Base-by-base conservation (phyloP, 2,113 vertebrate species). In the Chauna torquata region DNA sequence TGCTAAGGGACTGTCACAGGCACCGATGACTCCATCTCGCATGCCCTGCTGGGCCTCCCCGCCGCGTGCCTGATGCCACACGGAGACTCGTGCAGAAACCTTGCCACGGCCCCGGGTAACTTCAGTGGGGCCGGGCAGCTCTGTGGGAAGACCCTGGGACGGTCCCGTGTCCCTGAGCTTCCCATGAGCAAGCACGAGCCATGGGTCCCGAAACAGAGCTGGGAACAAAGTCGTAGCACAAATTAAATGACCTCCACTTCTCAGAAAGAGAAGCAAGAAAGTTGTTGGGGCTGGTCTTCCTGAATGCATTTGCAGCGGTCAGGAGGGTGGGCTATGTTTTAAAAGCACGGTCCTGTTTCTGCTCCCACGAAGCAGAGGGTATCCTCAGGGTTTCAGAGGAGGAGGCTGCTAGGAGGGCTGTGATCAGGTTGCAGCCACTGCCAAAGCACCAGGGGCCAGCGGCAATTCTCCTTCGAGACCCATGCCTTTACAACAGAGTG, bases 231-330 rank as follows among this genome's bases (percentile, higher is more conserved):
- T 14, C 64, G 13, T 12, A 69, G 69, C 47, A 84, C 71, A 64
- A 78, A 72, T 50, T 76, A 93, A 88, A 76, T 34, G 27, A 82
- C 34, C 49, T 91, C 77, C 8, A 5, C 40, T 69, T 5, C 40
- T 87, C 49, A 80, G 57, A 81, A 88, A 54, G 78, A 82, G 83
- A 95, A 92, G 66, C 19, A 16, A 91, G 86, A 92, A 92, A 66
- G 34, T 23, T 77, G 16, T 30, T 71, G 61, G 55, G 61, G 11
- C 64, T 68, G 23, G 50, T 92, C 22, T 71, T 88, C 40, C 47
- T 86, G 23, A 54, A 80, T 40, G 34, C 61, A 44, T 13, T 64
- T 20, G 22, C 14, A 61, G 23, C 2, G 5, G 69, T 13, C 25
- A 76, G 22, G 9, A 9, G 8, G 3, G 7, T 1, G 6, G 36